Conservation (phyloP, 2,888 invertebrate genomes). For the Alloscopus bannaensis region DNA sequence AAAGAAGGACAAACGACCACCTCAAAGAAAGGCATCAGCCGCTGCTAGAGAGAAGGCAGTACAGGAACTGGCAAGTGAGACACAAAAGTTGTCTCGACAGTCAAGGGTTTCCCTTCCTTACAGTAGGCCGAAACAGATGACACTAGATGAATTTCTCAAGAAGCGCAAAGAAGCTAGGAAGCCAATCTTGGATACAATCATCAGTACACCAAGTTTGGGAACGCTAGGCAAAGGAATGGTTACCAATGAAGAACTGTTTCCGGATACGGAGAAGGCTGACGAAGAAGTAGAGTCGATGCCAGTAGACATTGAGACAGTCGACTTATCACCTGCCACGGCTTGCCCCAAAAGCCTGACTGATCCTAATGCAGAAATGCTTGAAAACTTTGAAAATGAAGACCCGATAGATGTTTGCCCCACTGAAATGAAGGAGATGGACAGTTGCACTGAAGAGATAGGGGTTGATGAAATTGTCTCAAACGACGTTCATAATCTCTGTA, state of each 20-base stretch:
- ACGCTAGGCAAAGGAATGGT: background rate
- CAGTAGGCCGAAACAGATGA: constrained; percentile 5
- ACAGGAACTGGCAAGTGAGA: constrained; percentile 5
- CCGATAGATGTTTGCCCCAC: too few species aligned
- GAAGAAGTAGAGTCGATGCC: too few species aligned
- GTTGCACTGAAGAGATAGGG: too few species aligned
- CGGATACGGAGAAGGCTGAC: background rate
- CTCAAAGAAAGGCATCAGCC: background rate
- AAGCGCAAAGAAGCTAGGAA: constrained; percentile 16
- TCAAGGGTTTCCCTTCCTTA: constrained; percentile 9
- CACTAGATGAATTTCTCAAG: constrained; percentile 9
- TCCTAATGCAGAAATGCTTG: too few species aligned
- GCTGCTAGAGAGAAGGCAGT: constrained; percentile 9
- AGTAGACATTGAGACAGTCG: too few species aligned
- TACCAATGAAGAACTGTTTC: background rate
- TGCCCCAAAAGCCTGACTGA: too few species aligned
- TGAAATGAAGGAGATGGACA: too few species aligned
- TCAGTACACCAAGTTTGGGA: background rate
- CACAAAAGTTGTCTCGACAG: constrained; percentile 1
- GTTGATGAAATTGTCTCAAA: too few species aligned
- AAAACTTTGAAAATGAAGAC: too few species aligned
- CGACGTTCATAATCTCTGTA: too few species aligned
- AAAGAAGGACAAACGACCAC: constrained; percentile 6
- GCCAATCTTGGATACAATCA: background rate
- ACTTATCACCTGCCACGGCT: too few species aligned